Conservation (phyloP, 2,113 vertebrate genomes). For the Carettochelys insculpta region DNA sequence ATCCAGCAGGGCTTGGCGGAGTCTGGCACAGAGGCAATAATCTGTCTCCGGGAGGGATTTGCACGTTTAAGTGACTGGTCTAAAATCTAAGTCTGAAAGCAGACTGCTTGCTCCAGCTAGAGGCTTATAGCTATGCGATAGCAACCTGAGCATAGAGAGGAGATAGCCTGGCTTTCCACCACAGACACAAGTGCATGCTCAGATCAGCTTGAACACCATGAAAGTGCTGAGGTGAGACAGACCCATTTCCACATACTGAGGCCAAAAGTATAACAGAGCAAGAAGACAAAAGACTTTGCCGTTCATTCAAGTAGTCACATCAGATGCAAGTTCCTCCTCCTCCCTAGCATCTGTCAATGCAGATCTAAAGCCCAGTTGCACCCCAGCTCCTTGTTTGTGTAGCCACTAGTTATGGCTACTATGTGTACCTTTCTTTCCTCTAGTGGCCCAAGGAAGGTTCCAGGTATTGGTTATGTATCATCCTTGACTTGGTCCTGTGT, state of each 20-base stretch:
- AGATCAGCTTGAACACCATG: slow-evolving; percentile 7
- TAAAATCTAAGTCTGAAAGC: not conserved
- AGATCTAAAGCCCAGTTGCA: not conserved
- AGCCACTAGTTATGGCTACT: slow-evolving; percentile 18
- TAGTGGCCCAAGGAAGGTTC: not conserved
- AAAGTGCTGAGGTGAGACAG: not conserved
- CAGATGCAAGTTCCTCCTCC: not conserved
- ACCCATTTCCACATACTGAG: not conserved
- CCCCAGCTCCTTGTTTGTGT: not conserved
- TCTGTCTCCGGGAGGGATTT: not conserved
- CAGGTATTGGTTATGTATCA: not conserved
- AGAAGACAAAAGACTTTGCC: not conserved
- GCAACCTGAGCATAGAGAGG: not conserved
- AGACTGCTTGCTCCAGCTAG: not conserved
- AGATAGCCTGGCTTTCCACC: not conserved
- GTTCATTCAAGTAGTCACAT: not conserved
- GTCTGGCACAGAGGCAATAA: not conserved
- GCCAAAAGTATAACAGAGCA: not conserved
- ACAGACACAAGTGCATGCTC: not conserved
- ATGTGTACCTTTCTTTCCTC: not conserved
- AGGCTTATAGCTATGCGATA: not conserved
- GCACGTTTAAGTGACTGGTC: not conserved
- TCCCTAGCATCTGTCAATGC: not conserved
- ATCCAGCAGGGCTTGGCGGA: not conserved
- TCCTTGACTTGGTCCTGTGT: not conserved